Evolutionary conservation across 2,888 invertebrate genomes (phyloP), one percentile per base, ranked within the genome.

Genomic region (Gasteruption jaculator): DNA sequence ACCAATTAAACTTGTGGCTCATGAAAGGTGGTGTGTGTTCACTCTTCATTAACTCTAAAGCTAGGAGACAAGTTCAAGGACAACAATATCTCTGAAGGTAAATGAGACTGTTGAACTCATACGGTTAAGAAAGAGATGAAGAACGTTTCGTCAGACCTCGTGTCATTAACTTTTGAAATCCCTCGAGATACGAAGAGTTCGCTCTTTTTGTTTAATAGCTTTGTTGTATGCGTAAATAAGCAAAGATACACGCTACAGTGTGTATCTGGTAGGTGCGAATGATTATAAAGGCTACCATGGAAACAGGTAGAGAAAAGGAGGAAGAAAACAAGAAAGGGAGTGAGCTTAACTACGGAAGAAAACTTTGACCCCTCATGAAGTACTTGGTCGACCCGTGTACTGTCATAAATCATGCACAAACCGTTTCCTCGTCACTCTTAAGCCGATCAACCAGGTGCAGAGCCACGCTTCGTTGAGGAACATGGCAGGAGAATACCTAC

Each of bases 1-100:
- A n/a, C n/a, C n/a, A n/a, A n/a, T n/a, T n/a, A n/a, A n/a, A n/a
- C n/a, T n/a, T n/a, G n/a, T n/a, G n/a, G n/a, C n/a, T 14, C 27
- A 15, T 4, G 12, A 27, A 27, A 8, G 15, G 12, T 16, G 14
- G 21, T 2, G 18, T 5, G 39, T 31, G 41, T 16, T 38, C 32
- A 36, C 40, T 50, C 42, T 53, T 53, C 53, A 45, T 53, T 53
- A 53, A 34, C 46, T 24, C 35, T 18, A 12, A 16, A 27, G 32
- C 24, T 16, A 41, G 25, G 12, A 14, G 37, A 41, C 41, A 53
- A 53, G 53, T 53, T 53, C 53, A 53, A 53, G 53, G 50, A 24
- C 52, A 37, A 18, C 27, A n/a, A n/a, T n/a, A n/a, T n/a, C n/a
- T n/a, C n/a, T n/a, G n/a, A n/a, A n/a, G n/a, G n/a, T n/a, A n/a